Evolutionary conservation across 2,113 vertebrate species (phyloP), one percentile per base, ranked within the genome.

Genomic region (Engystomops pustulosus): DNA sequence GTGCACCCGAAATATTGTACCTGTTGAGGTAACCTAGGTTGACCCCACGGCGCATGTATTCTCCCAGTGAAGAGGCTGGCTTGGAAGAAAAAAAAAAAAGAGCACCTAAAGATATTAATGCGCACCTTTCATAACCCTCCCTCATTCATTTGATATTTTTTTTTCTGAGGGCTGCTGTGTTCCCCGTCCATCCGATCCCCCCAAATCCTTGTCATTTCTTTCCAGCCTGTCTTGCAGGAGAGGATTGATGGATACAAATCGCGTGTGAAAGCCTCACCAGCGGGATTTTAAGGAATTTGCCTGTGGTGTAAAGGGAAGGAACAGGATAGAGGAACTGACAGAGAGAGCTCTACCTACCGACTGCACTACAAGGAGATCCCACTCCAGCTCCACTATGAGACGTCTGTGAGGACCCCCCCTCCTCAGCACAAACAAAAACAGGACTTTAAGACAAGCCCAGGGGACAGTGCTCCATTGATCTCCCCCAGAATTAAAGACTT

Each of bases 271-370:
- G 85, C 89, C 89, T 91, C 92, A 92, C 92, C 92, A 87, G 90
- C 92, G 91, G 91, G 92, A 93, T 91, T 92, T 91, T 92, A 91
- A 92, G 90, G 92, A 93, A 94, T 92, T 92, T 91, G 92, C 92
- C 92, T 90, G 89, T 92, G 91, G 92, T 93, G 92, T 92, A 91
- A 91, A 94, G 96, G 94, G 92, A 95, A 94, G 93, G 90, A 89
- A 87, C 91, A 90, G 91, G 89, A 89, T 88, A 85, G 90, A 88
- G 89, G 89, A 89, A 86, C 86, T 88, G 89, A 87, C 89, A 88
- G 86, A 92, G 86, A 92, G 89, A 88, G 91, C 91, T 92, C 91
- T 93, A 92, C 92, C 92, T 93, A 94, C 93, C 92, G 91, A 90
- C 91, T 90, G 92, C 62, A 67, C 89, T 92, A 90, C 85, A 86